Evolutionary conservation across 2,113 vertebrate species (phyloP), one percentile per base, ranked within the genome.

Genomic region (Scartelaos histophorus): DNA sequence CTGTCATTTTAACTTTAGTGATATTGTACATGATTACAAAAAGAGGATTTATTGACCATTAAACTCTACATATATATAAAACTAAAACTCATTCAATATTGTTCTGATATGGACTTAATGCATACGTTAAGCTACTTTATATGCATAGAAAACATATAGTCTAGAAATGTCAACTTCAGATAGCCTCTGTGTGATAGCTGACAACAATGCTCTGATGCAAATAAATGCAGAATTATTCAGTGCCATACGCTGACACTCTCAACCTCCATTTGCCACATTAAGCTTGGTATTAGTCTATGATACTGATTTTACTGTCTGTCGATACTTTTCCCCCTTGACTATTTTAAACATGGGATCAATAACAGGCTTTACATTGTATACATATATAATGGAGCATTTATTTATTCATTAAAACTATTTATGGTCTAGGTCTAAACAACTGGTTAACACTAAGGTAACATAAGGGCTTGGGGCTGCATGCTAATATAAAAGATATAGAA

Each of bases 161-260:
- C 24, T 17, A 61, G 15, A 29, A 34, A 61, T 61, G 24, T 61
- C 58, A 61, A 17, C 25, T 19, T 61, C 58, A 60, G 57, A 24
- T 24, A 58, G 11, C 65, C 66, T 71, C 71, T 73, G 72, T 51
- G 43, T 51, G 51, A 69, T 71, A 79, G 77, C 47, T 80, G 21
- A 22, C 57, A 76, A 54, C 66, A 60, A 54, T 56, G 71, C 70
- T 25, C 66, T 68, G 54, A 34, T 74, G 78, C 75, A 77, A 84
- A 84, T 70, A 71, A 76, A 76, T 67, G 49, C 49, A 61, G 58
- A 25, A 75, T 74, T 82, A 79, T 82, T 83, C 74, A 78, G 66
- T 54, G 57, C 71, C 46, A 58, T 61, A 16, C 47, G 82, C 73
- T 80, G 15, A 74, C 79, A 80, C 70, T 66, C 66, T 45, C 60